Base-by-base conservation (phyloP, 2,888 invertebrate genomes). In the Dasypogon diadema region DNA sequence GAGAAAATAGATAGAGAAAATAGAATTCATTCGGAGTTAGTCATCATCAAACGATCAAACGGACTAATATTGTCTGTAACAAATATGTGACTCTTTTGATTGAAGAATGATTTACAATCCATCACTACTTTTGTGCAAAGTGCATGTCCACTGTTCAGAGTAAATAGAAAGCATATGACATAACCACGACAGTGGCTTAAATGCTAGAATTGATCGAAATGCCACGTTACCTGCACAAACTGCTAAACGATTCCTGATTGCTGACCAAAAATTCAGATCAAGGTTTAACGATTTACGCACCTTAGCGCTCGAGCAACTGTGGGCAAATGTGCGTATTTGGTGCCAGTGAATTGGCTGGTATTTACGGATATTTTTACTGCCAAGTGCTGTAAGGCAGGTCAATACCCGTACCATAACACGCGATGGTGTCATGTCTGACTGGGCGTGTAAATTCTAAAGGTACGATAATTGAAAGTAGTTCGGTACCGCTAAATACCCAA, bases 401-500 rank as follows among this genome's bases (percentile, higher is more conserved):
- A 37, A 60, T 37, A 60, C 12, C n/a, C 42, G 42, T n/a, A n/a
- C 42, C 12, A 18, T 60, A 14, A 16, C 60, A 60, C 37, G 60
- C 26, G 26, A 34, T 37, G 30, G 18, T 21, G 34, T 42, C 42
- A 37, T 42, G 60, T 34, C 37, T 60, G 60, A 3, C 34, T 37
- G 60, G 60, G 60, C 60, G 60, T 60, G 18, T 18, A 60, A 60
- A 34, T 60, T 37, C 60, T 60, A 60, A 37, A 60, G 60, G 60
- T 60, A 26, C 37, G 60, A 37, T 60, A 60, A 60, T 60, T 60
- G 60, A 60, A 60, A 60, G 60, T 60, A 60, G 60, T 60, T 60
- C 37, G 37, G 60, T 37, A 12, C 37, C 37, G 37, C 37, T 60
- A 60, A 30, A 37, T 37, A 37, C 37, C 60, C 34, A 60, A 37